Conservation (phyloP, 2,797 vertebrate genomes). For the Scleropages formosus region DNA sequence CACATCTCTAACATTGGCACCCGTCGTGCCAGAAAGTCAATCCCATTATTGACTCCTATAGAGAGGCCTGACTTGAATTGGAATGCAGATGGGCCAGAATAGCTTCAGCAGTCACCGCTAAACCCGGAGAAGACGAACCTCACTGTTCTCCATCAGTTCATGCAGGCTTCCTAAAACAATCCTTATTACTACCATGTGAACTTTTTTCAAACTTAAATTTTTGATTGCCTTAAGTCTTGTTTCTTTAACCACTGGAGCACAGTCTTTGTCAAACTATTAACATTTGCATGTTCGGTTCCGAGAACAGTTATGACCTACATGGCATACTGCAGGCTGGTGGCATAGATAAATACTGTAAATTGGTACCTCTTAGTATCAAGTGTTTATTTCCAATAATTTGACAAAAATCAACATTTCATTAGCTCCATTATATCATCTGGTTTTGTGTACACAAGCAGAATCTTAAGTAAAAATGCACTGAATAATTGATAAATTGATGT, state of each 20-base stretch:
- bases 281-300: no score
- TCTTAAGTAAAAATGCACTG: background rate
- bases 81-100: background rate
- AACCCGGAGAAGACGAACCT: background rate
- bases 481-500: background rate
- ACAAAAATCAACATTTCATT: background rate
- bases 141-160: background rate
- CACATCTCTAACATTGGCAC: no score
- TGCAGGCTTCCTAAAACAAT: background rate
- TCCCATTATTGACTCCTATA: background rate
- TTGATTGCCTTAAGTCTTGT: no score
- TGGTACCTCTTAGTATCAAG: background rate
- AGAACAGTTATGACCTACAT: no score
- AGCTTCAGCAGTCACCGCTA: background rate
- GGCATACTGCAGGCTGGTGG: no score
- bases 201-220: no score
- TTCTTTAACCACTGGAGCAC: no score
- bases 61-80: background rate
- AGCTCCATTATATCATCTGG: background rate
- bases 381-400: background rate
- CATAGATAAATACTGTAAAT: no score
- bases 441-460: background rate
- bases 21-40: background rate
- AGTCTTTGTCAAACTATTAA: no score
- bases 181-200: no score